Conservation (phyloP, 2,797 vertebrate genomes). For the Furcifer pardalis region DNA sequence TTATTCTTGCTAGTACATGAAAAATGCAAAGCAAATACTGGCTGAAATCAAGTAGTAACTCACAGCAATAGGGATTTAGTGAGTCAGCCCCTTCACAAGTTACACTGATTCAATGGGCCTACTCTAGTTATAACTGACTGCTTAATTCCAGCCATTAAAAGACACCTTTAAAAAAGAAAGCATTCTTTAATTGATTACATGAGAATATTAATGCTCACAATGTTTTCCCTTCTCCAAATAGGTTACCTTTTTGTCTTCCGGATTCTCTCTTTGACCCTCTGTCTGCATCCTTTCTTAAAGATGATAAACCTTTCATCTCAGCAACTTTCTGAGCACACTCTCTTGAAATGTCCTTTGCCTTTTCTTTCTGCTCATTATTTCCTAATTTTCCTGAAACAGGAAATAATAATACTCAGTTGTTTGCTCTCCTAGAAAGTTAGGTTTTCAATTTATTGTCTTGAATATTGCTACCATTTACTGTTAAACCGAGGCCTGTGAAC, state of each 20-base stretch:
- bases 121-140: no score
- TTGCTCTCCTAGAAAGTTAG: not conserved
- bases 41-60: no score
- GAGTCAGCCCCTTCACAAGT: no score
- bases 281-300: constrained; percentile 82
- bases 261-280: constrained; percentile 78
- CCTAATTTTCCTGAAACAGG: constrained; percentile 80
- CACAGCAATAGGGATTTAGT: no score
- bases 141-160: not conserved
- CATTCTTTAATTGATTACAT: not conserved
- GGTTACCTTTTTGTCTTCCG: constrained; percentile 75
- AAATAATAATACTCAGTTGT: constrained; percentile 33
- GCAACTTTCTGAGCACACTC: constrained; percentile 86
- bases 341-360: constrained; percentile 85
- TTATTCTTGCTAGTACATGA: not conserved
- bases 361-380: constrained; percentile 81
- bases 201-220: not conserved
- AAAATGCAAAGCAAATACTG: not conserved
- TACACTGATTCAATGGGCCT: no score
- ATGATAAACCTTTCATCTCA: constrained; percentile 79
- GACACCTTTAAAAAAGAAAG: constrained; percentile 3
- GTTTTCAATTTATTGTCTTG: not conserved
- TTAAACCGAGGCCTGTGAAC: not conserved
- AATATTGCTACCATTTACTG: not conserved
- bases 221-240: not conserved